Percentiles rank a stretch among this genome's conserved stretches.
Evolutionary conservation across 2,797 vertebrate genomes (phyloP).

Genomic region (Chiroxiphia lanceolata): DNA sequence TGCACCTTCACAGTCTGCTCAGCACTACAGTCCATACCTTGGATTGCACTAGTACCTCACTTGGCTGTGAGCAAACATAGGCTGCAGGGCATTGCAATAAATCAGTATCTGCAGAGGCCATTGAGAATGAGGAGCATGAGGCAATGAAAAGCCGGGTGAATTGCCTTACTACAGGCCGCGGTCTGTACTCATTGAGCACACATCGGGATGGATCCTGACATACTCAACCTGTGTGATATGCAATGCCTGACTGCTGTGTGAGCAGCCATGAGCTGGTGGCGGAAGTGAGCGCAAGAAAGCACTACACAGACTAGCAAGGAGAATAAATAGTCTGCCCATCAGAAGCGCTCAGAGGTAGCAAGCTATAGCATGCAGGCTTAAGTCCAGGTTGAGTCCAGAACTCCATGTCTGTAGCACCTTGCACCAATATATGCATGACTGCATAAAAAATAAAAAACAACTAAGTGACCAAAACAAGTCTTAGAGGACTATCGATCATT

Average conservation of each 20-base stretch:
- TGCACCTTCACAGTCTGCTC: not conserved
- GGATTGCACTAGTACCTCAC: accelerated
- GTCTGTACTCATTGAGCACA: not conserved
- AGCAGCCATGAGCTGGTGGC: not conserved
- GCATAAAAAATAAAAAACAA: not conserved
- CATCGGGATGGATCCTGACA: not conserved
- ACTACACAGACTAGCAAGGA: not conserved
- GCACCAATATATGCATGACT: not conserved
- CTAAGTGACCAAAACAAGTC: not conserved
- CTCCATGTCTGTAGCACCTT: not conserved
- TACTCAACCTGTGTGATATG: not conserved
- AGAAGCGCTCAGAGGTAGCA: not conserved
- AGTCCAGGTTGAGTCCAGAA: not conserved
- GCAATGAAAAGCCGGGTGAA: not conserved
- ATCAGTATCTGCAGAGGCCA: not conserved
- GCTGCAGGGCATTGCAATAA: not conserved
- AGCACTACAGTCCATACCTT: accelerated
- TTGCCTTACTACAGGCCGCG: not conserved
- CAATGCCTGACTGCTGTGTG: not conserved
- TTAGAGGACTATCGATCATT: not conserved
- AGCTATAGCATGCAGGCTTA: not conserved
- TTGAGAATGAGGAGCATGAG: not conserved
- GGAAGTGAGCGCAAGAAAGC: not conserved
- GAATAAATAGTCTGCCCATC: not conserved
- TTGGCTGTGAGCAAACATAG: not conserved